These are phyloP conservation scores for Terrapene triunguis DNA, from an alignment of 2,113 vertebrate genomes.

Conservation along the genomic window DNA sequence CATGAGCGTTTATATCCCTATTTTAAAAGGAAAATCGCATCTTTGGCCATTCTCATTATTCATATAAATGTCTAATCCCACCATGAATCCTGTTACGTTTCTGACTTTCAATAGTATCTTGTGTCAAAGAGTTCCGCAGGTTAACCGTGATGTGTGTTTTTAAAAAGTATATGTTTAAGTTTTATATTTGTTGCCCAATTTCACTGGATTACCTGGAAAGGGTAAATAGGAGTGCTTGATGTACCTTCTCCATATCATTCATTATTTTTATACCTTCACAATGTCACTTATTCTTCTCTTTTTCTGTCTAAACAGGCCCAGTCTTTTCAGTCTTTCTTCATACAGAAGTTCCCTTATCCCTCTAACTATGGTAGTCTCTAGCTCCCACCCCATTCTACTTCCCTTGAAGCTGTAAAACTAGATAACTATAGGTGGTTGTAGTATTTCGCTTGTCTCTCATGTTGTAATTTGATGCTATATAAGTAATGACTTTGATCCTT, in stretches of 20 bases:
- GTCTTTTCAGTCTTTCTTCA: not conserved
- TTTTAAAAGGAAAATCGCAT: not conserved
- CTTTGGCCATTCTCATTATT: not conserved
- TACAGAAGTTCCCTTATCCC: not conserved
- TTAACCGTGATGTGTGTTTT: rapidly evolving
- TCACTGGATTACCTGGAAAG: not conserved
- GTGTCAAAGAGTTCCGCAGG: not conserved
- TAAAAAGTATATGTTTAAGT: not conserved
- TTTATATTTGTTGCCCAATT: not conserved
- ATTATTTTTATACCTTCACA: not conserved
- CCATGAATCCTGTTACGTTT: not conserved
- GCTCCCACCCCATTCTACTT: not conserved
- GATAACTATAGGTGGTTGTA: not conserved
- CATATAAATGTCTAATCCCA: not conserved
- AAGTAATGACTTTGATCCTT: rapidly evolving
- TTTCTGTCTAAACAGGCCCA: not conserved
- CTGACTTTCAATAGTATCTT: not conserved
- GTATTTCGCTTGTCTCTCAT: not conserved
- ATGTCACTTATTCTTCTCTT: not conserved
- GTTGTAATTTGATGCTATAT: not conserved
- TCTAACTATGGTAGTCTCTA: not conserved
- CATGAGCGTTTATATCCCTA: not conserved
- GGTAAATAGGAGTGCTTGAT: not conserved
- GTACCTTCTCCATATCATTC: not conserved
- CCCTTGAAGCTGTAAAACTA: not conserved